These are phyloP conservation scores for Catharus ustulatus DNA, from an alignment of 2,797 vertebrate genomes.

Conservation along the genomic window DNA sequence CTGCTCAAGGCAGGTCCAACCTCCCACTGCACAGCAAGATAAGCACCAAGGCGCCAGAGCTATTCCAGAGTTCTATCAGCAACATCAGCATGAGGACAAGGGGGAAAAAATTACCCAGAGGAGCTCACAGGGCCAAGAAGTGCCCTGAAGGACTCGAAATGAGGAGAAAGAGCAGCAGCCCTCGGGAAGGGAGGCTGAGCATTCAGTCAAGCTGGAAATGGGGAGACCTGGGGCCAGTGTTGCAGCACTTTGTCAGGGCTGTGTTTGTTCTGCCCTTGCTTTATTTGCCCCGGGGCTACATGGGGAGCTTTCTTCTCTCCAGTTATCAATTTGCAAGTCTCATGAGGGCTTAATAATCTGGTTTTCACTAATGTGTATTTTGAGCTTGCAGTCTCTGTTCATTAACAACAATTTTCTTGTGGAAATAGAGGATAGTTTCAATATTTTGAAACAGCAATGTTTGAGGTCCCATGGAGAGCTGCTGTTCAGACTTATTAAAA, in stretches of 20 bases:
- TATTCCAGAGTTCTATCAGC: neutral
- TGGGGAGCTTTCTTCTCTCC: conserved; percentile 7
- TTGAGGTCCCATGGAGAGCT: neutral
- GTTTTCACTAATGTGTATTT: neutral
- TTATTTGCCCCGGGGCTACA: neutral
- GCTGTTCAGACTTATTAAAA: neutral
- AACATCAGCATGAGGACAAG: neutral
- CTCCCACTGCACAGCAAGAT: neutral
- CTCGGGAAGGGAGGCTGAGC: neutral
- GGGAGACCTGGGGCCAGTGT: neutral
- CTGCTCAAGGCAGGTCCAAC: neutral
- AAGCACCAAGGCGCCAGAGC: neutral
- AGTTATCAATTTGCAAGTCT: conserved; percentile 57
- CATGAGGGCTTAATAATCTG: conserved; percentile 25
- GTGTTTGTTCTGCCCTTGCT: conserved; percentile 26
- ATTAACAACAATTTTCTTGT: conserved; percentile 14
- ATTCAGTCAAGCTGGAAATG: neutral
- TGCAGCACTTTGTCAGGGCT: conserved; percentile 27
- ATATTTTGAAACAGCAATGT: neutral
- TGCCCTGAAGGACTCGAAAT: neutral
- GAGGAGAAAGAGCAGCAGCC: conserved; percentile 9
- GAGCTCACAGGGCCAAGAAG: neutral
- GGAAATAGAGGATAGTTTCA: neutral
- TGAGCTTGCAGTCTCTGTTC: neutral
- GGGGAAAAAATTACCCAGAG: neutral